phyloP scores from a whole-genome alignment of 2,113 vertebrate genomes.

The Nothocercus nigrocapillus region DNA sequence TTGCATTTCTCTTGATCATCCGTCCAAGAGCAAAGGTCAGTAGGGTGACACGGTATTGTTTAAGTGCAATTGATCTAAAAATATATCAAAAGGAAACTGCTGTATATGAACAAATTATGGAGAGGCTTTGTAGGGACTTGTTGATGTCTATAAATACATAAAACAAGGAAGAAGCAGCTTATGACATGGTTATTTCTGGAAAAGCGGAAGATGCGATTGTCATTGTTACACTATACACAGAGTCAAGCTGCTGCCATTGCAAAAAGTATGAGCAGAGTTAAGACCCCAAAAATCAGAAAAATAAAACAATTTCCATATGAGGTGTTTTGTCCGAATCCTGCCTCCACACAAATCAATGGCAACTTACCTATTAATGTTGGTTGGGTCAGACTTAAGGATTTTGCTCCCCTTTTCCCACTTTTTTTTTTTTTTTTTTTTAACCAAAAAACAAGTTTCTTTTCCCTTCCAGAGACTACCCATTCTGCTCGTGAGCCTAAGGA shows the following conservation, averaged over 20 bases:
- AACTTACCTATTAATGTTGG: not conserved
- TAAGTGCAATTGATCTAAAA: conserved; percentile 36
- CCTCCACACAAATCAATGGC: not conserved
- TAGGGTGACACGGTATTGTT: conserved; percentile 29
- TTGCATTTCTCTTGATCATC: conserved; percentile 20
- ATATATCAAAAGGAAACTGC: conserved; percentile 42
- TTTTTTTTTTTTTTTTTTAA: not conserved
- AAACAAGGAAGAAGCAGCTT: conserved; percentile 64
- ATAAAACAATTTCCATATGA: not conserved
- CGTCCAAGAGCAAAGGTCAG: conserved; percentile 26
- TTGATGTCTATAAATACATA: conserved; percentile 49
- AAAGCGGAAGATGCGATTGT: conserved; percentile 28
- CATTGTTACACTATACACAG: not conserved
- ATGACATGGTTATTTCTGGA: conserved; percentile 61
- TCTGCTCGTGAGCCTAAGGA: not conserved
- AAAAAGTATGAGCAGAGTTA: conserved; percentile 6
- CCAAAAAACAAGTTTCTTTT: not conserved
- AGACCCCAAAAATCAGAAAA: not conserved
- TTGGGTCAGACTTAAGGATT: not conserved
- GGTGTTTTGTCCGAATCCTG: not conserved
- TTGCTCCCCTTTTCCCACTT: not conserved
- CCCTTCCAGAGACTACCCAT: not conserved
- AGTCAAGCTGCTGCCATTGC: not conserved
- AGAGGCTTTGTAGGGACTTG: conserved; percentile 38
- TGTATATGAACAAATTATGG: not conserved